A percentile compares a stretch with the other conserved stretches of the same genome.
These are phyloP conservation scores for Oscheius sp. DNA, from an alignment of 2,888 invertebrate genomes.

Conservation along the genomic window DNA sequence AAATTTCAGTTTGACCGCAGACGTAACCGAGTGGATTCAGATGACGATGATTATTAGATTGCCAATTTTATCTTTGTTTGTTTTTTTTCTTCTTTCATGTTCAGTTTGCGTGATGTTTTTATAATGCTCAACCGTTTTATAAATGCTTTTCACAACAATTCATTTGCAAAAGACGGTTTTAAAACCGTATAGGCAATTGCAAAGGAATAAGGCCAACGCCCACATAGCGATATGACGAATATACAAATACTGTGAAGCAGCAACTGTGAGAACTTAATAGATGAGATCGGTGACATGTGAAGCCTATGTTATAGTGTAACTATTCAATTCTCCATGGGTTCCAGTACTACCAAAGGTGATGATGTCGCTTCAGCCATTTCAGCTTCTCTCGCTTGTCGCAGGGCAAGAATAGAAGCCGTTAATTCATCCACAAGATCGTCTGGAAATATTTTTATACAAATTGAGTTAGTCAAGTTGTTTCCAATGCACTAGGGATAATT, in stretches of 20 bases:
- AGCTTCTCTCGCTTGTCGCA: conserved; percentile 39
- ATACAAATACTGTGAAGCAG: conserved; percentile 26
- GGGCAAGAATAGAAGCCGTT: conserved; percentile 47
- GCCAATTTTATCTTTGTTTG: background rate
- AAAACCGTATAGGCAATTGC: background rate
- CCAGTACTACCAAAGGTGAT: conserved; percentile 26
- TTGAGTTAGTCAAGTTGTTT: too few species aligned
- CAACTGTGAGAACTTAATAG: background rate
- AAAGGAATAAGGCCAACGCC: background rate
- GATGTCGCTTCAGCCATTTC: background rate
- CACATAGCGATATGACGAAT: conserved; percentile 26
- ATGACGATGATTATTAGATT: conserved; percentile 73
- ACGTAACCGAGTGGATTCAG: conserved; percentile 70
- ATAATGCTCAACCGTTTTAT: background rate
- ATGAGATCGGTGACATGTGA: conserved; percentile 15
- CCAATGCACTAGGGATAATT: background rate
- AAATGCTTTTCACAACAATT: conserved; percentile 15
- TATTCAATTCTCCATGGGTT: conserved; percentile 6
- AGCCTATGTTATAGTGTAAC: background rate
- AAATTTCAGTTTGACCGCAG: conserved; percentile 70
- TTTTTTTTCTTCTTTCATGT: conserved; percentile 4
- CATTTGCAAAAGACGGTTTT: conserved; percentile 5
- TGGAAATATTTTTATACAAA: conserved; percentile 30
- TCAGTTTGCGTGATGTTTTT: background rate
- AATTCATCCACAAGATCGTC: conserved; percentile 47